These are phyloP conservation scores for Sphecodes monilicornis DNA, from an alignment of 2,888 invertebrate genomes.

Conservation along the genomic window DNA sequence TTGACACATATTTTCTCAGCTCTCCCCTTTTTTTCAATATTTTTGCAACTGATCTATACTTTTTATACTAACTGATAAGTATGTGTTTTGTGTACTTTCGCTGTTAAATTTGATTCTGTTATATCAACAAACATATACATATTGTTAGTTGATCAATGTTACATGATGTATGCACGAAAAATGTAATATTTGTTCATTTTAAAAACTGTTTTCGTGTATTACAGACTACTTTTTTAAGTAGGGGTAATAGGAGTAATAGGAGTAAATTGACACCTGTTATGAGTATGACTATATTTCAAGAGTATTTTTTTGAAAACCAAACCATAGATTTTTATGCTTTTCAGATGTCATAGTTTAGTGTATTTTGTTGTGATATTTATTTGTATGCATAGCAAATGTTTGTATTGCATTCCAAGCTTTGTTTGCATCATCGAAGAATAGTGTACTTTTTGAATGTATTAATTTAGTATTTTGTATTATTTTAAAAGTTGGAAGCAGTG, in stretches of 20 bases:
- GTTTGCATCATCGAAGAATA: background rate
- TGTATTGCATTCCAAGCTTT: background rate
- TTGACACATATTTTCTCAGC: background rate
- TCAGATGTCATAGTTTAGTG: background rate
- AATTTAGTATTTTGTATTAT: conserved; percentile 11
- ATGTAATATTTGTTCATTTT: background rate
- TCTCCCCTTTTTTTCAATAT: background rate
- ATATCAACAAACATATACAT: background rate
- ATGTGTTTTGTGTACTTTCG: background rate
- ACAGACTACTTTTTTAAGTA: background rate
- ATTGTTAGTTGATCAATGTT: background rate
- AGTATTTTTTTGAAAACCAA: background rate
- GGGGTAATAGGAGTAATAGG: too few relatives aligned
- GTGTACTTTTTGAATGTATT: conserved; percentile 3
- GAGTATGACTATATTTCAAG: background rate
- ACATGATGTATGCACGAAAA: background rate
- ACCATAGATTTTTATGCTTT: background rate
- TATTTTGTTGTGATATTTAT: background rate
- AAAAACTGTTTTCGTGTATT: background rate
- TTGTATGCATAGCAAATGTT: conserved; percentile 13
- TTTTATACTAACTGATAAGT: background rate
- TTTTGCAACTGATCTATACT: background rate
- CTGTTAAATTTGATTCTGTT: conserved; percentile 1
- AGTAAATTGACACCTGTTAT: background rate
- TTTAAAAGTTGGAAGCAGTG: conserved; percentile 17